Evolutionary conservation across 2,113 vertebrate genomes (phyloP), one percentile per base, ranked within the genome.

Genomic region (Xenopus borealis): DNA sequence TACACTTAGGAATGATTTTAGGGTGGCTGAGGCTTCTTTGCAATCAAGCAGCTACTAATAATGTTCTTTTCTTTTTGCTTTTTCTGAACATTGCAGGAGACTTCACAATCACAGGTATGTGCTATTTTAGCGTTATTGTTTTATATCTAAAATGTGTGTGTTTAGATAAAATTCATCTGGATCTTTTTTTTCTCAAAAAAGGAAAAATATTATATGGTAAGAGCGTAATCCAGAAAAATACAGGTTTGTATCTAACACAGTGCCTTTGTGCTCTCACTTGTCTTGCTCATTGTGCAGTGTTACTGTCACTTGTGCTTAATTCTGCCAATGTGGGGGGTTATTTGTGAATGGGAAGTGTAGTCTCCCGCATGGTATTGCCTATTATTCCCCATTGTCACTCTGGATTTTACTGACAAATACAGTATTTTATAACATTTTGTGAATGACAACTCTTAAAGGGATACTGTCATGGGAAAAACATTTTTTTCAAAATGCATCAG

Each of bases 91-190:
- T 86, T 86, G 70, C 79, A 93, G 92, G 92, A 83, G 90, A 84
- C 88, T 93, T 93, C 86, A 92, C 91, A 75, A 86, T 91, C 81
- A 92, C 92, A 92, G 92, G 92, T 93, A 92, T 82, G 90, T 80
- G 82, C 67, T 85, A 86, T 80, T 82, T 14, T 50, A 12, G 11
- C 47, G 10, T 10, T 40, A 17, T 44, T 61, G 30, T 62, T n/a
- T 18, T 14, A 14, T 20, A 10, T 59, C 0, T 13, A 20, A 57
- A 12, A 27, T 17, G 3, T 57, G 14, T 47, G 23, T 45, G 19
- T 50, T 40, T 33, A 8, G 17, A 8, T 61, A 27, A 14, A 17
- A 12, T 50, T 50, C 14, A 13, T 81, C 85, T 57, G 79, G 79
- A 77, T 72, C 17, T 71, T 85, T 86, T 76, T 64, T 80, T 83